Evolutionary conservation across 2,797 vertebrate species (phyloP).

Genomic region (Anguilla marmorata): DNA sequence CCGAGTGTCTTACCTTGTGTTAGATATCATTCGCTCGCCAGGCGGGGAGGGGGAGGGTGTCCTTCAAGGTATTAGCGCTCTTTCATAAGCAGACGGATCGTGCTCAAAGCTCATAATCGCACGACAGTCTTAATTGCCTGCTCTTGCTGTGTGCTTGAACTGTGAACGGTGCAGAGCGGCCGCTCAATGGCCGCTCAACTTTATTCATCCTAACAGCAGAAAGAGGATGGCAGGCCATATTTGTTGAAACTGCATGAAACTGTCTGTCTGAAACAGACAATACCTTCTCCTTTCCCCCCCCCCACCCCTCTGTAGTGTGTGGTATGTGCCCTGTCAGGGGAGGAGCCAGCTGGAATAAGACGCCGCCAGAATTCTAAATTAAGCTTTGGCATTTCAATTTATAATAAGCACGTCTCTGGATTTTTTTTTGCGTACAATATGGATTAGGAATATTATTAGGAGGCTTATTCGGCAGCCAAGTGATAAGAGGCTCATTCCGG

Average conservation of each 20-base stretch:
- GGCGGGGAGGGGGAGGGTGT: not conserved
- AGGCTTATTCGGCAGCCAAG: conserved; percentile 27
- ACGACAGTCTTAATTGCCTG: conserved; percentile 55
- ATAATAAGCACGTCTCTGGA: conserved; percentile 29
- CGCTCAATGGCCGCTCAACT: conserved; percentile 43
- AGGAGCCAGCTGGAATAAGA: conserved; percentile 34
- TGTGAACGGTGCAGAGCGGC: conserved; percentile 38
- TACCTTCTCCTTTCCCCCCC: conserved; percentile 5
- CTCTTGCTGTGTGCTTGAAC: conserved; percentile 28
- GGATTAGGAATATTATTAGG: conserved; percentile 37
- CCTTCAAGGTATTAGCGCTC: conserved; percentile 34
- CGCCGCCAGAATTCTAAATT: conserved; percentile 31
- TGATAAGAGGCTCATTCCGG: conserved; percentile 39
- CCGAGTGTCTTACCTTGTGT: not conserved
- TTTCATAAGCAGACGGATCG: not conserved
- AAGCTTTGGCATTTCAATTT: conserved; percentile 36
- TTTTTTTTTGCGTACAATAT: conserved; percentile 32
- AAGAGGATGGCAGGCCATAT: conserved; percentile 24
- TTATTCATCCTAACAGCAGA: conserved; percentile 48
- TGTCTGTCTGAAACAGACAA: conserved; percentile 27
- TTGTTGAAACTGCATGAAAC: conserved; percentile 34
- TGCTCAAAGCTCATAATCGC: conserved; percentile 38
- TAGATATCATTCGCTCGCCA: conserved; percentile 18
- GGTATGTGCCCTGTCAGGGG: not conserved
- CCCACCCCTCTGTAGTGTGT: not conserved